These are phyloP conservation scores for Nemopilema nomurai DNA, from an alignment of 30 jellyfish, hydroid and myxozoan genomes.

Conservation along the genomic window DNA sequence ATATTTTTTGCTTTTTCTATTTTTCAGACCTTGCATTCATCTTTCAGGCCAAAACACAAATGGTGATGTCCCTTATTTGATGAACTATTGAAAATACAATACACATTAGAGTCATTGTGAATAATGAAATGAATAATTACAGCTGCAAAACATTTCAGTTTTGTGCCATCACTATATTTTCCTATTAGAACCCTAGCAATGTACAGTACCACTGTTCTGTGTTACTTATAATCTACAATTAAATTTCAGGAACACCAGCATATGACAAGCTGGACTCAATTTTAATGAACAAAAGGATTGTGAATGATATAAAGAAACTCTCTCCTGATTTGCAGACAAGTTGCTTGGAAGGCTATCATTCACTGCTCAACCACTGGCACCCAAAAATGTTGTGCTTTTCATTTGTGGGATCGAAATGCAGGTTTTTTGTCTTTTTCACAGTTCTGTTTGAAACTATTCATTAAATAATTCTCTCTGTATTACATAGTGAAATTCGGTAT, in stretches of 20 bases:
- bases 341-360: constrained; percentile 34
- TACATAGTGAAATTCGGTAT: neutral
- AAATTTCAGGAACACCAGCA: constrained; percentile 25
- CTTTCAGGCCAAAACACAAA: neutral
- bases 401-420: constrained; percentile 20
- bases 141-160: neutral
- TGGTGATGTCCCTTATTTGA: neutral
- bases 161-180: neutral
- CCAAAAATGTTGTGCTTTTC: constrained; percentile 3
- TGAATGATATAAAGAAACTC: constrained; percentile 16
- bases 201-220: neutral
- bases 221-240: neutral
- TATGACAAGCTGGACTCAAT: constrained; percentile 18
- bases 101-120: neutral
- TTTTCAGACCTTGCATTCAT: neutral
- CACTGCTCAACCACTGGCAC: constrained; percentile 17
- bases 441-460: neutral
- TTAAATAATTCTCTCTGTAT: neutral
- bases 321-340: constrained; percentile 42
- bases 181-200: neutral
- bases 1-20: neutral
- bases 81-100: neutral
- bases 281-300: constrained; percentile 3
- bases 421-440: constrained; percentile 7
- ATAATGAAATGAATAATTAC: too few relatives aligned